Conservation (phyloP, 2,797 vertebrate genomes). For the Sorex maritimensis region DNA sequence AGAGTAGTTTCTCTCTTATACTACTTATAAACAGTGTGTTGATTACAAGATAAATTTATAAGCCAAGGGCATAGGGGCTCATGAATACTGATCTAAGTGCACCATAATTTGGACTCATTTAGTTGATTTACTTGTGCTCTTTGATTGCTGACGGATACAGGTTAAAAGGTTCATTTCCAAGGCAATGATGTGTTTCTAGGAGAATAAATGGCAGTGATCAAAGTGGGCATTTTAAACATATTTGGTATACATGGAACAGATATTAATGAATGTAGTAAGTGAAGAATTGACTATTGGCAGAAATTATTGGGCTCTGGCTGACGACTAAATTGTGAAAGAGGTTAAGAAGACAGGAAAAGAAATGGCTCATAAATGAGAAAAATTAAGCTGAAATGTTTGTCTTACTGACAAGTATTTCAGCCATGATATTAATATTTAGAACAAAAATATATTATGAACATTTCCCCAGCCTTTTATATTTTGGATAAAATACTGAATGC, state of each 20-base stretch:
- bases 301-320: conserved; percentile 26
- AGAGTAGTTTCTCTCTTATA: conserved; percentile 51
- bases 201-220: conserved; percentile 70
- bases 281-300: background rate
- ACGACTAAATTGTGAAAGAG: conserved; percentile 60
- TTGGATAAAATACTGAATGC: conserved; percentile 68
- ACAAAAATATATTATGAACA: conserved; percentile 47
- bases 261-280: conserved; percentile 67
- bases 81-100: conserved; percentile 60
- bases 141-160: conserved; percentile 65
- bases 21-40: conserved; percentile 64
- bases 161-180: conserved; percentile 79
- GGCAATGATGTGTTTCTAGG: conserved; percentile 76
- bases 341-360: conserved; percentile 49
- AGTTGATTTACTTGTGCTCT: conserved; percentile 78
- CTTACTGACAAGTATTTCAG: conserved; percentile 76
- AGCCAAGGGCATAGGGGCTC: conserved; percentile 49
- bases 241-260: conserved; percentile 21
- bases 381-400: conserved; percentile 72
- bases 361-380: conserved; percentile 72
- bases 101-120: conserved; percentile 74
- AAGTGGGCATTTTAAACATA: conserved; percentile 61
- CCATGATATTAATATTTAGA: conserved; percentile 67
- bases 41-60: conserved; percentile 69
- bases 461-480: conserved; percentile 65